Percentiles rank a stretch among this genome's conserved stretches.
Evolutionary conservation across 2,888 invertebrate genomes (phyloP).

Genomic region (Disparrhopalites patrizii): DNA sequence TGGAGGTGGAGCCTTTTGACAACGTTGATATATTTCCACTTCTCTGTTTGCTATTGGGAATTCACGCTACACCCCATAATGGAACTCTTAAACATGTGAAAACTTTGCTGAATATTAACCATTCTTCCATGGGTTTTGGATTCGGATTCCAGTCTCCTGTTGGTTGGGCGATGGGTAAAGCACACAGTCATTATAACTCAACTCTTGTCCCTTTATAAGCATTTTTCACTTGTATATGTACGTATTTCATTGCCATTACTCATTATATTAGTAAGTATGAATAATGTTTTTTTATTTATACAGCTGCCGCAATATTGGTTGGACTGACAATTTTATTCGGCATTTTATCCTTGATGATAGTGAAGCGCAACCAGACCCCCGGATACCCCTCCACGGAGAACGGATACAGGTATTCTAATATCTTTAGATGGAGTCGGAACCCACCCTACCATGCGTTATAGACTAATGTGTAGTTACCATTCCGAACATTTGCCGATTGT

Average conservation of each 20-base stretch:
- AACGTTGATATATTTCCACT: conserved; percentile 64
- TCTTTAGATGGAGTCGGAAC: no score
- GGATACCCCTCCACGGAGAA: neutral
- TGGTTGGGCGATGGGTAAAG: conserved; percentile 44
- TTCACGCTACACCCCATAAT: conserved; percentile 56
- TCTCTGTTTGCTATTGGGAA: conserved; percentile 59
- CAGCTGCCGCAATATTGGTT: conserved; percentile 40
- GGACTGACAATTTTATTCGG: conserved; percentile 37
- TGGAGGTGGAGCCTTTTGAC: conserved; percentile 55
- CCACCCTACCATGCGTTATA: no score
- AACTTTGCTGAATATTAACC: neutral
- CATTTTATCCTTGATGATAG: conserved; percentile 39
- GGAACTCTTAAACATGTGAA: conserved; percentile 52
- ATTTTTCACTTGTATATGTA: no score
- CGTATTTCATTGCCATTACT: no score
- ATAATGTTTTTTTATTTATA: neutral
- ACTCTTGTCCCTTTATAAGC: no score
- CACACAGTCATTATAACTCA: no score
- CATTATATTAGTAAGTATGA: no score
- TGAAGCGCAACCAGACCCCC: neutral
- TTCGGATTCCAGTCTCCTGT: conserved; percentile 35
- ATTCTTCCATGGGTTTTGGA: neutral
- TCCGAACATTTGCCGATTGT: no score
- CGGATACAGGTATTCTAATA: conserved; percentile 26
- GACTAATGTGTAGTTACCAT: no score